These are phyloP conservation scores for Lymantria monacha DNA, from an alignment of 2,888 invertebrate species.

Conservation along the genomic window DNA sequence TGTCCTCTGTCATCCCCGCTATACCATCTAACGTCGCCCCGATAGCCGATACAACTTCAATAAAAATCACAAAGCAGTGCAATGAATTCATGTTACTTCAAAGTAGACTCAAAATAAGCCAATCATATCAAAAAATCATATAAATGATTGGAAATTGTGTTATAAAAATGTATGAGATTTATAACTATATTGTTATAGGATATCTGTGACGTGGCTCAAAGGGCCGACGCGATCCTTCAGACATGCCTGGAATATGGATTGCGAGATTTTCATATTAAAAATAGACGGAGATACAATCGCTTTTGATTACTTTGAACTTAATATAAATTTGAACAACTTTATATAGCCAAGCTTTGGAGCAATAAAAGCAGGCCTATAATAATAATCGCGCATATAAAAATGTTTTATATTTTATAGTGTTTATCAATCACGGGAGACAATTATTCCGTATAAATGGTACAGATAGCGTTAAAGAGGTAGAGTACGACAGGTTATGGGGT, in stretches of 20 bases:
- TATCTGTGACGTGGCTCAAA: conserved; percentile 40
- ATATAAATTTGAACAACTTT: conserved; percentile 34
- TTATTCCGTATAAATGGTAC: too few relatives aligned
- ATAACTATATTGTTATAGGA: conserved; percentile 53
- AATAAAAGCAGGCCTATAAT: conserved; percentile 6
- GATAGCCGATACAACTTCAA: too few relatives aligned
- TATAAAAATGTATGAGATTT: conserved; percentile 72
- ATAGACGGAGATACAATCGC: conserved; percentile 38
- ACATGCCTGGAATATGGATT: conserved; percentile 55
- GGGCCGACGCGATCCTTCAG: conserved; percentile 33
- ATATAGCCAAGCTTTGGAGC: conserved; percentile 1
- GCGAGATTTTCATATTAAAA: conserved; percentile 54
- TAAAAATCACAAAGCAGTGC: too few relatives aligned
- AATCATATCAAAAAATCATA: conserved; percentile 30
- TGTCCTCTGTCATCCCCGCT: too few relatives aligned
- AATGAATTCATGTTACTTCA: conserved; percentile 9
- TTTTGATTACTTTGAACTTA: conserved; percentile 38
- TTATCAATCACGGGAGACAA: too few relatives aligned
- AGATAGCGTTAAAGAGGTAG: too few relatives aligned
- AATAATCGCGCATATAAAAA: neutral
- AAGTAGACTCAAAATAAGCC: conserved; percentile 14
- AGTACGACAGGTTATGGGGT: too few relatives aligned
- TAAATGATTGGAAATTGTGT: conserved; percentile 57
- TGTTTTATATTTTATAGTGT: too few relatives aligned
- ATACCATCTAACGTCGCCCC: too few relatives aligned